A percentile compares a stretch with the other conserved stretches of the same genome.
phyloP scores from a whole-genome alignment of 1,140 invertebrate genomes.

The Drosophila nasuta region DNA sequence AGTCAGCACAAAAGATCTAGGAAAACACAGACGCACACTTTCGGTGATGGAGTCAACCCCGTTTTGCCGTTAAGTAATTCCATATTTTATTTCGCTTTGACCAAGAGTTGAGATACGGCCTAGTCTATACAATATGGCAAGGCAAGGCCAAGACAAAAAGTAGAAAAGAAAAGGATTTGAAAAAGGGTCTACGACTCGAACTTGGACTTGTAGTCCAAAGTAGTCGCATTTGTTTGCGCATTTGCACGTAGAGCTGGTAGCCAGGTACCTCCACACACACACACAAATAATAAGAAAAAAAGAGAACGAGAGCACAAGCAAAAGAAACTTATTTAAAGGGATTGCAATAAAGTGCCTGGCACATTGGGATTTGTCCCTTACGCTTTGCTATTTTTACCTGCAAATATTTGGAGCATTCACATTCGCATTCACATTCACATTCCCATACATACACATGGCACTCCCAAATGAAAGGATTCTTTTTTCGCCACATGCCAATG shows the following conservation, averaged over 20 bases:
- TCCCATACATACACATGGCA: neutral
- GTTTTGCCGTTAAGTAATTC: slow-evolving; percentile 76
- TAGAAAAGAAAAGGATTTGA: slow-evolving; percentile 27
- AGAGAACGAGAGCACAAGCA: slow-evolving; percentile 4
- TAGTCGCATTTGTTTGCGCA: slow-evolving; percentile 70
- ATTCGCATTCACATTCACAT: slow-evolving; percentile 11
- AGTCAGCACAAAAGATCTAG: slow-evolving; percentile 63
- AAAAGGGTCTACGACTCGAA: slow-evolving; percentile 29
- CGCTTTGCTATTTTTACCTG: slow-evolving; percentile 68
- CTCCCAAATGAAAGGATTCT: slow-evolving; percentile 78
- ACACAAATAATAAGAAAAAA: slow-evolving; percentile 40
- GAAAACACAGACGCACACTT: slow-evolving; percentile 45
- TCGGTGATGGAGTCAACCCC: slow-evolving; percentile 35
- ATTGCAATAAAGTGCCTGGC: slow-evolving; percentile 82
- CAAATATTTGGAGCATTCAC: slow-evolving; percentile 61
- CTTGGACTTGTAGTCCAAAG: slow-evolving; percentile 11
- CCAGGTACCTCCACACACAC: slow-evolving; percentile 5
- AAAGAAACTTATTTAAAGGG: slow-evolving; percentile 79
- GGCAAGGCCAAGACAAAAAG: slow-evolving; percentile 46
- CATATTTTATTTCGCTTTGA: slow-evolving; percentile 76
- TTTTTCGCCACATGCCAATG: slow-evolving; percentile 76
- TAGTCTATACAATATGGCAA: slow-evolving; percentile 25
- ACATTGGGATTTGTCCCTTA: slow-evolving; percentile 79
- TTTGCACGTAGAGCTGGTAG: slow-evolving; percentile 58
- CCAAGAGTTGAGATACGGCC: slow-evolving; percentile 42